Evolutionary conservation across 1,140 invertebrate genomes (phyloP), one percentile per base, ranked within the genome.

Genomic region (Drosophila kohkoa): DNA sequence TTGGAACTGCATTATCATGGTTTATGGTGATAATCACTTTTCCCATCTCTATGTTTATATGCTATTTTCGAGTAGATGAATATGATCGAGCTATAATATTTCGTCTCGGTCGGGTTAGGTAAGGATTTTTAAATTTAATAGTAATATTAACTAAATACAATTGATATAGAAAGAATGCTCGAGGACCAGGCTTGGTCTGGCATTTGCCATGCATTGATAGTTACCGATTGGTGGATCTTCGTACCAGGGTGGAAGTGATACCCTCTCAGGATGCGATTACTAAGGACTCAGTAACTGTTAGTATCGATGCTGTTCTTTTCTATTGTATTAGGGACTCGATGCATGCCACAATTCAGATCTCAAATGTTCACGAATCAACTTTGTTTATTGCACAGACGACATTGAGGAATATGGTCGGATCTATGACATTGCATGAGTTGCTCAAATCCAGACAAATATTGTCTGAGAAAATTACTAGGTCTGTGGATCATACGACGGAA

Each of bases 71-170:
- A 0, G 71, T 91, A 1, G 13, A 51, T 1, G 97, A 98, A 90
- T 97, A 97, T 77, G 96, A 97, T 86, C 93, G 97, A 72, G 96
- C 96, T 1, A 96, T 98, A 4, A 97, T 98, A 91, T 98, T 98
- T 86, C 95, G 97, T 32, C 92, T 98, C 11, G 97, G 97, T 5
- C 94, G 97, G 57, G 91, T 98, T 10, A 93, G 96, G 45, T 96
- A 69, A 35, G 3, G 13, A 1, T 4, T 35, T 55, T 5, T 11
- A 16, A 38, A 8, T 1, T 41, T 5, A n/a, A 15, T 46, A 3
- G 2, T 16, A 28, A 30, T 38, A 28, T 28, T 5, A 20, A 25
- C 10, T 11, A 3, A 25, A 7, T 8, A 32, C 28, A 4, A 8
- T 28, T 8, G 1, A 7, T 46, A 3, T 15, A 82, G 80, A 2